A percentile compares a stretch with the other conserved stretches of the same genome.
These are phyloP conservation scores for Acronicta aceris DNA, from an alignment of 2,888 invertebrate species.

Conservation along the genomic window DNA sequence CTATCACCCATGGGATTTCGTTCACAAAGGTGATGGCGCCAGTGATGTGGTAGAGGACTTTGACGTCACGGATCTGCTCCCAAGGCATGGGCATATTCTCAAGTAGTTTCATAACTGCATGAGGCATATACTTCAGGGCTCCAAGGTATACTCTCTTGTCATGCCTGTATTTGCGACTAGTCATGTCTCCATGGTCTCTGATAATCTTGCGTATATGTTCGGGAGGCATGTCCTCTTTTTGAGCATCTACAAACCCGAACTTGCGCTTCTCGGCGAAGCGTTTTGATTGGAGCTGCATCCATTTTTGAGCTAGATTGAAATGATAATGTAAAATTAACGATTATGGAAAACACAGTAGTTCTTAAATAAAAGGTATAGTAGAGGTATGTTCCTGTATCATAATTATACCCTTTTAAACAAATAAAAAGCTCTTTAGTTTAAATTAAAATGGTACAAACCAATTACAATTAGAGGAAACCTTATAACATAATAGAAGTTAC, in stretches of 20 bases:
- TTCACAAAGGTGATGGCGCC: conserved; percentile 99
- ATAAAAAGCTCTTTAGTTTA: too few relatives aligned
- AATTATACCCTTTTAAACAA: too few relatives aligned
- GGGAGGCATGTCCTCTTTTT: conserved; percentile 99
- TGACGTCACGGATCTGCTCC: conserved; percentile 99
- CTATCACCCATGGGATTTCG: conserved; percentile 99
- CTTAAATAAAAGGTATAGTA: too few relatives aligned
- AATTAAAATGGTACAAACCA: too few relatives aligned
- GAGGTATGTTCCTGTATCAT: too few relatives aligned
- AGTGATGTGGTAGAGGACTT: conserved; percentile 99
- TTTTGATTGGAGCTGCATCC: conserved; percentile 99
- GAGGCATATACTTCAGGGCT: conserved; percentile 99
- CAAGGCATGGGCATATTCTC: conserved; percentile 99
- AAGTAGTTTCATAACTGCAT: conserved; percentile 99
- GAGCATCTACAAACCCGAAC: conserved; percentile 99
- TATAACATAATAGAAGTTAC: too few relatives aligned
- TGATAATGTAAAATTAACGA: neutral
- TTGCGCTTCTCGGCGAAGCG: conserved; percentile 99
- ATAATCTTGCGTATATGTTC: conserved; percentile 99
- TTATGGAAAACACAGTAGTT: too few relatives aligned
- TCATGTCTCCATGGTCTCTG: conserved; percentile 99
- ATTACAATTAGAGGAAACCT: too few relatives aligned
- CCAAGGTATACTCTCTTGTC: conserved; percentile 99
- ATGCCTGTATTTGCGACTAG: conserved; percentile 99
- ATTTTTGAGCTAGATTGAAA: conserved; percentile 93